Percentiles rank a stretch among this genome's conserved stretches.
phyloP scores from a whole-genome alignment of 2,888 invertebrate species.

The Pyrocoelia pectoralis region DNA sequence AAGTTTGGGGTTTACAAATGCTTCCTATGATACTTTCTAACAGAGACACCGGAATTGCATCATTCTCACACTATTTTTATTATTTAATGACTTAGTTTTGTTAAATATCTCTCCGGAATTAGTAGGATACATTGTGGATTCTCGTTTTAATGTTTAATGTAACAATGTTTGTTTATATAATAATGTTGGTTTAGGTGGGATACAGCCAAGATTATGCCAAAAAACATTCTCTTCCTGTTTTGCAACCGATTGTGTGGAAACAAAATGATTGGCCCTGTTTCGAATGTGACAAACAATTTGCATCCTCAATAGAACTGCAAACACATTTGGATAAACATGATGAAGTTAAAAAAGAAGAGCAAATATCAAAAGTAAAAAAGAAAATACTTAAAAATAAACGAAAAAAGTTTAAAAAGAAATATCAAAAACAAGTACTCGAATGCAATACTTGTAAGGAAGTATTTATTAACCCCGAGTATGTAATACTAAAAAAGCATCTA shows the following conservation, averaged over 20 bases:
- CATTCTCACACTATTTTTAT: no score
- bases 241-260: slow-evolving; percentile 57
- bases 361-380: slow-evolving; percentile 45
- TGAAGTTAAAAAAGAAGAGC: slow-evolving; percentile 48
- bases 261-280: slow-evolving; percentile 68
- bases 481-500: slow-evolving; percentile 49
- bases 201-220: slow-evolving; percentile 74
- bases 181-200: slow-evolving; percentile 58
- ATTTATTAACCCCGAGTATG: slow-evolving; percentile 48
- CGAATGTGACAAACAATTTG: slow-evolving; percentile 68
- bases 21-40: no score
- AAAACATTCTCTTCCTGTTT: slow-evolving; percentile 62
- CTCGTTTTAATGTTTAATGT: no score
- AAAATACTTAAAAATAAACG: slow-evolving; percentile 47
- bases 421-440: slow-evolving; percentile 46
- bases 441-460: slow-evolving; percentile 51
- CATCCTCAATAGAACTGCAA: slow-evolving; percentile 65
- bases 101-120: no score
- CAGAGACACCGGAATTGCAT: no score
- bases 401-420: slow-evolving; percentile 43
- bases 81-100: no score
- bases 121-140: no score
- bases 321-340: slow-evolving; percentile 67
- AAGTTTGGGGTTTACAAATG: no score
- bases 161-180: not conserved